Base-by-base conservation (phyloP, 2,113 vertebrate species). In the Pan paniscus region DNA sequence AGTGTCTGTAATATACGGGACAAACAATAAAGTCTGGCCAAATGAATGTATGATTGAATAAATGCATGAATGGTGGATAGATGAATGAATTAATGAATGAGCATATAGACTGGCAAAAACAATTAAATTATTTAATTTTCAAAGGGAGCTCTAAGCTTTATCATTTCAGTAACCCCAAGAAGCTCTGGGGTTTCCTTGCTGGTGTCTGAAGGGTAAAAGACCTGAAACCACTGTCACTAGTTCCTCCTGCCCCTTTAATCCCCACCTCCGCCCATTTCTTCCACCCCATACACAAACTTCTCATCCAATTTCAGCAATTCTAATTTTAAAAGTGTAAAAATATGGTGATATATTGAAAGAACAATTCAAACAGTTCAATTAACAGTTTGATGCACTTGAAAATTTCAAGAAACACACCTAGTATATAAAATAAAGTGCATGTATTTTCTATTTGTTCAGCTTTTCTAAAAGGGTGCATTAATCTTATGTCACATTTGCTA, bases 301-400 rank as follows among this genome's bases (percentile, higher is more conserved):
- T 89, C 35, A 40, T 75, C 11, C 35, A 91, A 61, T 43, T 84
- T 84, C 32, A 89, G 38, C 16, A 72, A 78, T 38, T 67, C 48
- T 75, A 64, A 57, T 57, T 95, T 73, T 76, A 46, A 96, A 90
- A 88, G 20, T 78, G 84, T 70, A 27, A 67, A 91, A 97, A 84
- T n/a, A 90, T 17, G 38, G 11, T 30, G 12, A 90, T 46, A 16
- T 18, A 67, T 94, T 92, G 13, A 80, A 82, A 91, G 8, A 91
- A 76, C 4, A 90, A 1, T 67, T 94, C 23, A 91, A 91, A 76
- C 9, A 90, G 2, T 67, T 94, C 23, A 89, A 48, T 6, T n/a
- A 72, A 91, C 38, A 90, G 59, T 83, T 89, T 75, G 86, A 87
- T 88, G 43, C 38, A 76, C 59, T 35, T 50, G 6, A 94, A 94